Percentiles rank a stretch among this genome's conserved stretches.
Conservation (phyloP, 2,888 invertebrate species). For the Lasioglossum oenotherae region DNA sequence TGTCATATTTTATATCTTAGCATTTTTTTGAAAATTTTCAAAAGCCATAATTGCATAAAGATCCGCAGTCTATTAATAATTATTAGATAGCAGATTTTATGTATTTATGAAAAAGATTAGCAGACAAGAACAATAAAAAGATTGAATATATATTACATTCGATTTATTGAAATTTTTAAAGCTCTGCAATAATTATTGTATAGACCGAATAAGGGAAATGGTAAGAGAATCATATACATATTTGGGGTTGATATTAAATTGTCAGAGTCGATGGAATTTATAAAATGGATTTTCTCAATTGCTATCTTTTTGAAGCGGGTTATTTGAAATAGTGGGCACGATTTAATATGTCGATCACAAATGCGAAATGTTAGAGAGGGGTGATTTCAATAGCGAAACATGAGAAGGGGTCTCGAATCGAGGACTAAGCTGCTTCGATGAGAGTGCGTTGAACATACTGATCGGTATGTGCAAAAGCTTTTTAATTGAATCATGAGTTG, state of each 20-base stretch:
- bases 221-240: not conserved
- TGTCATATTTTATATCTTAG: too few species aligned
- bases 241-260: not conserved
- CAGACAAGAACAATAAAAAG: too few species aligned
- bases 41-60: too few species aligned
- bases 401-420: conserved; percentile 64
- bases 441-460: conserved; percentile 80
- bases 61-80: too few species aligned
- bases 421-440: conserved; percentile 77
- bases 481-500: conserved; percentile 32
- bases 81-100: too few species aligned
- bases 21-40: too few species aligned
- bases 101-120: too few species aligned
- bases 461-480: conserved; percentile 75
- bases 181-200: too few species aligned
- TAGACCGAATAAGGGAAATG: not conserved
- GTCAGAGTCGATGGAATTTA: not conserved
- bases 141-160: too few species aligned
- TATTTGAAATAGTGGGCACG: conserved; percentile 36
- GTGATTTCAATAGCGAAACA: conserved; percentile 52
- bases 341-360: conserved; percentile 82
- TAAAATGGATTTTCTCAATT: not conserved
- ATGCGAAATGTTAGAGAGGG: conserved; percentile 71
- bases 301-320: not conserved
- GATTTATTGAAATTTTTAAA: too few species aligned